Evolutionary conservation across 1,140 invertebrate species (phyloP), one percentile per base, ranked within the genome.

Genomic region (Magallana angulata): DNA sequence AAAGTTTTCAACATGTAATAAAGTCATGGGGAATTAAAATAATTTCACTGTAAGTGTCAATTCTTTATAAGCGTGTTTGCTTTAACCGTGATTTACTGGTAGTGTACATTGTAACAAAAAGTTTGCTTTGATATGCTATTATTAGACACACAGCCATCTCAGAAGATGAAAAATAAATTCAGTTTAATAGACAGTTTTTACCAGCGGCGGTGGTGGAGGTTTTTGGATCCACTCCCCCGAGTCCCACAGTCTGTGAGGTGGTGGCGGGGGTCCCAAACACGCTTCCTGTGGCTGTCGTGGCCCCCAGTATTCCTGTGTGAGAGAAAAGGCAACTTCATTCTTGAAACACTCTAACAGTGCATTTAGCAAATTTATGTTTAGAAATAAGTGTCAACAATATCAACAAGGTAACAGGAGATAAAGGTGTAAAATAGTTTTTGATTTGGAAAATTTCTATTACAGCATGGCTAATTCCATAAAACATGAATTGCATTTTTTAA

Each of bases 211-310:
- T 88, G 48, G 91, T 88, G 36, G 92, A 95, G 58, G 95, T 94
- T 18, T 96, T 95, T 58, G 96, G 95, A 90, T 96, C 96, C 58
- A 97, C 93, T 16, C 96, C 97, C 7, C 97, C 97, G 4, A 97
- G 93, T 8, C 97, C 97, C 91, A 94, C 93, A 89, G 94, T 95
- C 5, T 96, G 92, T 60, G 93, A 87, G 24, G 94, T 90, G 56
- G 94, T 85, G 48, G 89, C 48, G 8, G 88, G 62, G 24, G 71
- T 82, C 68, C 91, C 88, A 90, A 90, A 91, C 58, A 90, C 88
- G 82, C 90, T 91, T 18, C 86, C 82, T 12, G 89, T 84, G 80
- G 88, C 60, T 59, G 24, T 81, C 8, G 87, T 36, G 30, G 89
- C 64, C 71, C 68, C 68, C 36, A 76, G 24, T 76, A 64, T n/a